Evolutionary conservation across 2,888 invertebrate genomes (phyloP).

Genomic region (Pseudanteris insignis): DNA sequence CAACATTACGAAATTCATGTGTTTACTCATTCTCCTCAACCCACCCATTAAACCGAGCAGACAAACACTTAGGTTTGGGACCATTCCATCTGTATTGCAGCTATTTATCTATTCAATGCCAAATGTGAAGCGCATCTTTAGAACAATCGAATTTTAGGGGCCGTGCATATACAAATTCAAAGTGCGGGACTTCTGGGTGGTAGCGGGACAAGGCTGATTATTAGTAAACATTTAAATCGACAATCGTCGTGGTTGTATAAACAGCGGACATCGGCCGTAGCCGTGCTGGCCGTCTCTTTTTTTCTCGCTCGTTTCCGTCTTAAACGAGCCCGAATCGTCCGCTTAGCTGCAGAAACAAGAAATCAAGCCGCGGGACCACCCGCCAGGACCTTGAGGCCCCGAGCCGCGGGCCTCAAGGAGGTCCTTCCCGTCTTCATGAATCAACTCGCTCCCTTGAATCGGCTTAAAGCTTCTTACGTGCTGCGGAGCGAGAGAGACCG

Average conservation of each 20-base stretch:
- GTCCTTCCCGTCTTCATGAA: conserved; percentile 67
- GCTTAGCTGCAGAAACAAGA: conserved; percentile 63
- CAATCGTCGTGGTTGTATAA: conserved; percentile 59
- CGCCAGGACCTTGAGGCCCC: conserved; percentile 61
- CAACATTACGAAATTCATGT: conserved; percentile 56
- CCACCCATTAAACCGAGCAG: no score
- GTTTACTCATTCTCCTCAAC: no score
- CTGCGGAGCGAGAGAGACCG: conserved; percentile 13
- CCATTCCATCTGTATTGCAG: no score
- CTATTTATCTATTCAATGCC: conserved; percentile 37
- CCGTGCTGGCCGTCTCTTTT: conserved; percentile 41
- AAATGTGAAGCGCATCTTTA: conserved; percentile 63
- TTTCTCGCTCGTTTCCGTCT: conserved; percentile 44
- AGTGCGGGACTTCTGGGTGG: conserved; percentile 66
- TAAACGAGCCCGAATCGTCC: conserved; percentile 47
- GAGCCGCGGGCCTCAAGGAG: conserved; percentile 64
- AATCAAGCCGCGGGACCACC: conserved; percentile 66
- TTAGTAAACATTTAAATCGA: conserved; percentile 67
- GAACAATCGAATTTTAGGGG: conserved; percentile 36
- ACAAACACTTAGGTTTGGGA: no score
- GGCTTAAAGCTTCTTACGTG: conserved; percentile 61
- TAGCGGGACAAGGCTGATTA: conserved; percentile 66
- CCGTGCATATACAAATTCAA: conserved; percentile 66
- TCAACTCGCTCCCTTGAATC: conserved; percentile 63
- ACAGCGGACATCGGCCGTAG: conserved; percentile 49